Evolutionary conservation across 2,797 vertebrate species (phyloP), one percentile per base, ranked within the genome.

Genomic region (Dicrostonyx torquatus): DNA sequence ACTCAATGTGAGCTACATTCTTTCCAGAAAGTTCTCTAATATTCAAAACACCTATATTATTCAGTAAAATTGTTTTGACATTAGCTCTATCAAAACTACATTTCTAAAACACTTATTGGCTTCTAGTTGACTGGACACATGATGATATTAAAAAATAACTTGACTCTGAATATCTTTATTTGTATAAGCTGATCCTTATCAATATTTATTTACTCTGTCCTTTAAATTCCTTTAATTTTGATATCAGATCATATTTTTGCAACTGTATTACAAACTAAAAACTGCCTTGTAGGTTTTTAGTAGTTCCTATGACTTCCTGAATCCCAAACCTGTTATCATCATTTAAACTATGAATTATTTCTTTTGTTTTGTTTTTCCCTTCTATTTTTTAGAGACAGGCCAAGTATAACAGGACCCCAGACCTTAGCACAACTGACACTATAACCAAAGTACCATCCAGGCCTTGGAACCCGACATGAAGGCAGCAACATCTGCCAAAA

Each of bases 1-100:
- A 40, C 6, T 90, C 29, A 26, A 7, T 34, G 24, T 89, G 40
- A 89, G 64, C 43, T 17, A 15, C 48, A 40, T 45, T 50, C 50
- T 86, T 70, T 77, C 40, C 24, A 92, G 84, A 86, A 93, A 90
- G 45, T 93, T 95, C 78, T 95, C 76, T 82, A 89, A n/a, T 76
- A 60, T 84, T 88, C n/a, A 68, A 87, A 55, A 73, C n/a, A 73
- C 26, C 31, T n/a, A n/a, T 1, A n/a, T 26, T 37, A 78, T 83
- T 83, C 37, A 78, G 11, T 22, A 83, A 64, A 91, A 50, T 53
- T 80, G 34, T 91, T 80, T 91, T 43, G 22, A 48, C 77, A 22
- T 66, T 29, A 45, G 5, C 9, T 15, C 24, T 53, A 64, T 29
- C 48, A 73, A 43, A 70, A 66, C 48, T 86, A 86, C 60, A 37